These are phyloP conservation scores for Wiebesia pumilae DNA, from an alignment of 1,140 invertebrate genomes.

Conservation along the genomic window DNA sequence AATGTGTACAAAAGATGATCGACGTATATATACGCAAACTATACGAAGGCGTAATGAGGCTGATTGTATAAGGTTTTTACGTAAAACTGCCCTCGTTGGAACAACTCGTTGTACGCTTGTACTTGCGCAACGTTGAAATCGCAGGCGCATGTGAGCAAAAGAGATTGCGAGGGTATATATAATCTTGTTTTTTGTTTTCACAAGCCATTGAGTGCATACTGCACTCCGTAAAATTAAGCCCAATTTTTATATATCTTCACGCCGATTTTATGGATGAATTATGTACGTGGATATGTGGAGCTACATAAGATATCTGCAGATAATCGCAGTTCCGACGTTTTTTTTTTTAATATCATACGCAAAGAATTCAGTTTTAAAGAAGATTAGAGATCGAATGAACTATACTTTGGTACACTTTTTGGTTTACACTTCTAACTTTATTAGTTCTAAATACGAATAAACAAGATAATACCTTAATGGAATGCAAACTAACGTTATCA, in stretches of 20 bases:
- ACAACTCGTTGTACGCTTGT: background rate
- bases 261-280: constrained; percentile 26
- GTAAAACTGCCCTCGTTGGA: constrained; percentile 53
- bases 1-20: background rate
- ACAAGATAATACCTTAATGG: background rate
- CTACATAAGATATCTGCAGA: background rate
- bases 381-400: background rate
- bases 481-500: background rate
- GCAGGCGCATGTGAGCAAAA: background rate
- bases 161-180: constrained; percentile 18
- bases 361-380: background rate
- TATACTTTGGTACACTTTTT: background rate
- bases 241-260: constrained; percentile 14
- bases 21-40: background rate
- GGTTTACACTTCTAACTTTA: background rate
- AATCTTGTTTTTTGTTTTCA: constrained; percentile 47
- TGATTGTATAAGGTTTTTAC: constrained; percentile 58
- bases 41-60: constrained; percentile 24
- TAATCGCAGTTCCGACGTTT: background rate
- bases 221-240: constrained; percentile 48
- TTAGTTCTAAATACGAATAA: background rate
- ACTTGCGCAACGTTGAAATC: constrained; percentile 26
- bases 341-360: background rate
- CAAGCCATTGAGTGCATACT: constrained; percentile 35
- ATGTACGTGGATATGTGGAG: background rate